Conservation (phyloP, 2,888 invertebrate species). For the Erebia epiphron region DNA sequence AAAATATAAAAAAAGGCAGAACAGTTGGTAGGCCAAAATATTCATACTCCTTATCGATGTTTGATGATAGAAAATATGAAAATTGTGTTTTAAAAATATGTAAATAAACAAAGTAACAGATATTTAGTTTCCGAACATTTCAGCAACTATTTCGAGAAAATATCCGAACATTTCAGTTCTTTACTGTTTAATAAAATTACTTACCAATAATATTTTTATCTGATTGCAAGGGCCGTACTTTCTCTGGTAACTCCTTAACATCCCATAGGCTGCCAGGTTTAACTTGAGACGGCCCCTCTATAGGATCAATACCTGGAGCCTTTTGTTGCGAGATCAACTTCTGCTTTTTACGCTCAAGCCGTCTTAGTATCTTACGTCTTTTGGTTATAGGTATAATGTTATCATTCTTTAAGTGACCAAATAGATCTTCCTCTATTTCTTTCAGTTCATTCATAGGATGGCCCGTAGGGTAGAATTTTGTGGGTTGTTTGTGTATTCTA, state of each 20-base stretch:
- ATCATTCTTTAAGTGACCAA: conserved; percentile 69
- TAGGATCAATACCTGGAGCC: conserved; percentile 45
- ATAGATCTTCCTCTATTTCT: conserved; percentile 74
- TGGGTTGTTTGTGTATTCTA: conserved; percentile 47
- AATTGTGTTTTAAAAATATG: background rate
- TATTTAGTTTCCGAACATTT: too few relatives aligned
- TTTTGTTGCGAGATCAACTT: conserved; percentile 54
- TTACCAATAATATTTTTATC: conserved; percentile 48
- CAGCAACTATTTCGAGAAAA: too few relatives aligned
- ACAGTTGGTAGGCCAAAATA: too few relatives aligned
- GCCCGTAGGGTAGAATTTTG: conserved; percentile 63
- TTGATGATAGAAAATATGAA: too few relatives aligned
- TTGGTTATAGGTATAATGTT: conserved; percentile 67
- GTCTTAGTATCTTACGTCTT: conserved; percentile 72
- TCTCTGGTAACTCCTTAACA: conserved; percentile 49
- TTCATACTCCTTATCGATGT: too few relatives aligned
- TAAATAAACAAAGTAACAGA: too few relatives aligned
- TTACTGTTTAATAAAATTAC: background rate
- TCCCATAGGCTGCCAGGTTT: conserved; percentile 70
- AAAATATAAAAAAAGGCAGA: too few relatives aligned
- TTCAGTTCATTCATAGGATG: conserved; percentile 82
- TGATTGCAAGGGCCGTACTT: conserved; percentile 43
- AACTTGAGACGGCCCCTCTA: conserved; percentile 40
- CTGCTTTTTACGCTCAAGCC: conserved; percentile 72
- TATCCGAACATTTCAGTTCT: too few relatives aligned